A percentile compares a stretch with the other conserved stretches of the same genome.
These are phyloP conservation scores for Drosophila melanocephala DNA, from an alignment of 2,888 invertebrate species.

Conservation along the genomic window DNA sequence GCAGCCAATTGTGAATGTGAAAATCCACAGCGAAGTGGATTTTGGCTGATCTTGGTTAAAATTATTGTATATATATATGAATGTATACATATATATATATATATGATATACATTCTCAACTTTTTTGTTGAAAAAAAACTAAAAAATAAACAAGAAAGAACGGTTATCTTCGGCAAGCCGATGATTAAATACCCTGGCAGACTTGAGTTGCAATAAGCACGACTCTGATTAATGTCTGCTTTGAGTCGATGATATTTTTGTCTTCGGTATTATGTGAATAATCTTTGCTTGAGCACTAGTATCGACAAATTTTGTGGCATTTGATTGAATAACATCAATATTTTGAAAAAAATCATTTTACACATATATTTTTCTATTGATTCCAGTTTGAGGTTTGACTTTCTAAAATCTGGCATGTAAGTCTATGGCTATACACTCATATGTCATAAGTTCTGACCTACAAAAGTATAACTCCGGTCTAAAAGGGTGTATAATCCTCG, in stretches of 20 bases:
- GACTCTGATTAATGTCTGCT: neutral
- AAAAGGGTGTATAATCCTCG: neutral
- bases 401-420: neutral
- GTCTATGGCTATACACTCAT: no score
- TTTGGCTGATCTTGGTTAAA: neutral
- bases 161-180: neutral
- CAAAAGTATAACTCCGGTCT: neutral
- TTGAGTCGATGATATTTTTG: neutral
- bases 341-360: neutral
- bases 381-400: neutral
- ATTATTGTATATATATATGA: neutral
- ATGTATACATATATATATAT: neutral
- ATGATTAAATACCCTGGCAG: neutral
- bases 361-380: neutral
- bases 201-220: neutral
- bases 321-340: neutral
- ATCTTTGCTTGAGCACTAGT: neutral
- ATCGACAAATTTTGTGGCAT: neutral
- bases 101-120: no score
- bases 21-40: conserved; percentile 9
- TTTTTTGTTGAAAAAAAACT: no score
- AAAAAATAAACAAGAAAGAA: neutral
- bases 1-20: conserved; percentile 10
- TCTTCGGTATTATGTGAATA: neutral
- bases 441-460: no score